These are phyloP conservation scores for Morpho achilles DNA, from an alignment of 2,888 invertebrate genomes.

Conservation along the genomic window DNA sequence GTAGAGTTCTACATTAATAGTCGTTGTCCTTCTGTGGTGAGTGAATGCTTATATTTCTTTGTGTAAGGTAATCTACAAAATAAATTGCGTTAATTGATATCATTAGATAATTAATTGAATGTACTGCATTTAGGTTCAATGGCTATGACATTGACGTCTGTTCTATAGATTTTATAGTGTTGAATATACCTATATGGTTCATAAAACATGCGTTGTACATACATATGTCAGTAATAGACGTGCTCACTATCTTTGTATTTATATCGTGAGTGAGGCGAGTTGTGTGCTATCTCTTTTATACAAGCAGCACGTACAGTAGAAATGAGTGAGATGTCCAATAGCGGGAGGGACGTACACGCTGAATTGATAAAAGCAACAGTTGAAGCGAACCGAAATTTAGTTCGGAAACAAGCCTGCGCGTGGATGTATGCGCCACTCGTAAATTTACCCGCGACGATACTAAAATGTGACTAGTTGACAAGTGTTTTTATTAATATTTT, in stretches of 20 bases:
- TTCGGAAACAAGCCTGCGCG: slow-evolving; percentile 57
- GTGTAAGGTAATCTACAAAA: slow-evolving; percentile 5
- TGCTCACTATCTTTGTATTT: slow-evolving; percentile 26
- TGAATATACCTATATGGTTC: slow-evolving; percentile 18
- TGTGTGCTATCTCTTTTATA: slow-evolving; percentile 51
- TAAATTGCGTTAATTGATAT: slow-evolving; percentile 14
- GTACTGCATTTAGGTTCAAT: slow-evolving; percentile 18
- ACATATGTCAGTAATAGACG: slow-evolving; percentile 16
- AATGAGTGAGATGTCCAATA: slow-evolving; percentile 50
- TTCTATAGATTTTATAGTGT: slow-evolving; percentile 28
- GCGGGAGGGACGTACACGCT: slow-evolving; percentile 56
- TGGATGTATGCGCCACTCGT: slow-evolving; percentile 42
- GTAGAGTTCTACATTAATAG: no score
- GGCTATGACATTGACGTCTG: slow-evolving; percentile 23
- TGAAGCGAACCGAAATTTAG: slow-evolving; percentile 70
- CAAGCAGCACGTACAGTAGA: slow-evolving; percentile 35
- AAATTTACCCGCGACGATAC: slow-evolving; percentile 48
- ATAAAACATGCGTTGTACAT: slow-evolving; percentile 23
- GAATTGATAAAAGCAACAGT: slow-evolving; percentile 77
- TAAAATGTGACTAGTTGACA: slow-evolving; percentile 69
- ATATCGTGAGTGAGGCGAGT: slow-evolving; percentile 39
- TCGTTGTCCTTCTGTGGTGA: no score
- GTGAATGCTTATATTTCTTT: neutral
- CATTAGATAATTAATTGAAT: slow-evolving; percentile 13
- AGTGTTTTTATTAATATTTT: slow-evolving; percentile 51